These are phyloP conservation scores for Limnephilus marmoratus DNA, from an alignment of 2,888 invertebrate genomes.

Conservation along the genomic window DNA sequence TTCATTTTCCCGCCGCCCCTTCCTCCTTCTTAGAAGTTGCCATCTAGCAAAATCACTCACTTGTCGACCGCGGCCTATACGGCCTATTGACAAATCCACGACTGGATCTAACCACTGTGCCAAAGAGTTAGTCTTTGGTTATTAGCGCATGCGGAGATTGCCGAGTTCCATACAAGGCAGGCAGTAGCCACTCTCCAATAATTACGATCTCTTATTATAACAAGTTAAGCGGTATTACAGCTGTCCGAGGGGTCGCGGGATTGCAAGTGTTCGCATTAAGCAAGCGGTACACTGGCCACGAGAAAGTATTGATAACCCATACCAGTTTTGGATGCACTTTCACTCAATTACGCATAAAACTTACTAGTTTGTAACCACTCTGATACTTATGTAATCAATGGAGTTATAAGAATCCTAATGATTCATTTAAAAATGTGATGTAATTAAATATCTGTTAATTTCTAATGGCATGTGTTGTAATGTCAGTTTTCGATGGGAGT, in stretches of 20 bases:
- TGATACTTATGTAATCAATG: neutral
- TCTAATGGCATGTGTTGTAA: neutral
- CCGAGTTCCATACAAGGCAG: neutral
- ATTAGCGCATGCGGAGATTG: neutral
- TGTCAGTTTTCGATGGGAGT: neutral
- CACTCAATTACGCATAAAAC: conserved; percentile 8
- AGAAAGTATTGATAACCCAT: neutral
- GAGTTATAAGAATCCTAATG: neutral
- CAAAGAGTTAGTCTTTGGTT: neutral
- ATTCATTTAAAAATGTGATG: neutral
- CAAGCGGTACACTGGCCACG: neutral
- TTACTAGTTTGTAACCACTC: neutral
- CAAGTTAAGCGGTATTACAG: neutral
- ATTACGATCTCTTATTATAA: neutral
- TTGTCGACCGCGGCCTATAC: too few relatives aligned
- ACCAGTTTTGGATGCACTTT: conserved; percentile 38
- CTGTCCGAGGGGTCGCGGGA: neutral
- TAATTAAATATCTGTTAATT: neutral
- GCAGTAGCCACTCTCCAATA: neutral
- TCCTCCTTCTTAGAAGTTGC: too few relatives aligned
- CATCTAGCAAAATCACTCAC: too few relatives aligned
- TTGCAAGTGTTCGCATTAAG: neutral
- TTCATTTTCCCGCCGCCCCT: too few relatives aligned
- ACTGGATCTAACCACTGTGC: neutral
- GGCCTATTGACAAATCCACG: too few relatives aligned